Evolutionary conservation across 2,888 invertebrate genomes (phyloP), one percentile per base, ranked within the genome.

Genomic region (Chorisops tibialis): DNA sequence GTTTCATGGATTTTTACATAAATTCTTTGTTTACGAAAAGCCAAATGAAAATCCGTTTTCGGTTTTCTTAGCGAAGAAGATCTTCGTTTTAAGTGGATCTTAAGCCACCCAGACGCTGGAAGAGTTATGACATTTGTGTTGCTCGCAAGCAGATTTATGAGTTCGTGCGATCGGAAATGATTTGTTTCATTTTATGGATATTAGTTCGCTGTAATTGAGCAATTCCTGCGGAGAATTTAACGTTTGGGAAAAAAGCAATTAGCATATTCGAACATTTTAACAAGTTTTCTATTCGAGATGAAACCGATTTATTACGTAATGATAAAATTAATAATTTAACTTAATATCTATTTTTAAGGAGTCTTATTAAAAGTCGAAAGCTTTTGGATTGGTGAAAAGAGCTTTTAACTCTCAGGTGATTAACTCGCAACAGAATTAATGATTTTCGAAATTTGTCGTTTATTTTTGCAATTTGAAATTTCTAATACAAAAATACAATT

Each of bases 111-210:
- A 56, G 43, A 45, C 45, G 43, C 18, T 43, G 9, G 22, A 18
- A 30, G 24, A 56, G 43, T 56, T 56, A 56, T 56, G 56, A 56
- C 43, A 56, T 56, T 56, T 56, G 43, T 43, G 45, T 38, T 35
- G 43, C 45, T 56, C 11, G 16, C 30, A 4, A 45, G 18, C 45
- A 45, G 56, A 56, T 56, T 56, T 56, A 56, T 56, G 56, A 7
- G 56, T 30, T 56, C 56, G 30, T 45, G 45, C 43, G 30, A 24
- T 24, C 21, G 43, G 6, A 12, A 21, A 45, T 41, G 35, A 30
- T 56, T 56, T 24, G 43, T 43, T 56, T 5, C 16, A 12, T 9
- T 16, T 30, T 35, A 45, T 43, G 43, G 9, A 43, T n/a, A 56
- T 38, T 5, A 38, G 30, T 9, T 22, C 18, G 14, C 45, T 9